These are phyloP conservation scores for Pheosia gnoma DNA, from an alignment of 2,888 invertebrate genomes.

Conservation along the genomic window DNA sequence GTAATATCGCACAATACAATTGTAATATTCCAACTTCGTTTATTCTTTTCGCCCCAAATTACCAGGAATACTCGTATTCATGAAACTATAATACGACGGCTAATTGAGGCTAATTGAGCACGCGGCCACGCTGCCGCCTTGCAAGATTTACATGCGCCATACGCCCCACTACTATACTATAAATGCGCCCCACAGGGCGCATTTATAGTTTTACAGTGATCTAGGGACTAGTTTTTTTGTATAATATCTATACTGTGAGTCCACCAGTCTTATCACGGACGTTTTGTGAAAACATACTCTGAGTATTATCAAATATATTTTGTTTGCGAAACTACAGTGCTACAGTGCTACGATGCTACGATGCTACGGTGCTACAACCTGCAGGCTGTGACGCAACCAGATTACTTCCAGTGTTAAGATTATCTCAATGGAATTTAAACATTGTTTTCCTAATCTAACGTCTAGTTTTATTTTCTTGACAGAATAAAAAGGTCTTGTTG, in stretches of 20 bases:
- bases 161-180: too few relatives aligned
- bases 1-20: too few relatives aligned
- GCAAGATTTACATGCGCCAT: slow-evolving; percentile 1
- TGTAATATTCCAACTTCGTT: neutral
- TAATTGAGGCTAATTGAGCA: slow-evolving; percentile 1
- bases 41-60: neutral
- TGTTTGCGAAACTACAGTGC: neutral
- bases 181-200: neutral
- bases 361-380: neutral
- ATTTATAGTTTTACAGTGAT: neutral
- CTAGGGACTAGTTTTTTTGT: neutral
- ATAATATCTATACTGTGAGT: too few relatives aligned
- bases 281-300: neutral
- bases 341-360: neutral
- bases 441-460: neutral
- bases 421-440: neutral
- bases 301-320: neutral
- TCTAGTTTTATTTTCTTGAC: neutral
- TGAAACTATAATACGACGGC: neutral
- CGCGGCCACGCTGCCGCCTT: slow-evolving; percentile 2
- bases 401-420: neutral
- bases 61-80: neutral
- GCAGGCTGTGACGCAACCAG: neutral
- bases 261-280: neutral
- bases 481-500: slow-evolving; percentile 3